phyloP scores from a whole-genome alignment of 2,888 invertebrate species.

The Lacanobia oleracea region DNA sequence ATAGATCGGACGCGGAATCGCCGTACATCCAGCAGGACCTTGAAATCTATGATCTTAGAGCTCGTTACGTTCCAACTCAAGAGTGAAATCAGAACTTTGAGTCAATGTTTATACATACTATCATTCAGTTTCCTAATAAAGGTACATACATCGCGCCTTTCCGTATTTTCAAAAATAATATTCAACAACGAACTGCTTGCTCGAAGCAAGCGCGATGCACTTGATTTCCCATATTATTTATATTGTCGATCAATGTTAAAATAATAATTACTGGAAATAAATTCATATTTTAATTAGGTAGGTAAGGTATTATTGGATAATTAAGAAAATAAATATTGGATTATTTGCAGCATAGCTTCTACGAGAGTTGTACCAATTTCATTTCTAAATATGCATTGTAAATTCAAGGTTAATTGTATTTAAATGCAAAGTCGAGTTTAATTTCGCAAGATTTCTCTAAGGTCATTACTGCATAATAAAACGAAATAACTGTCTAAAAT shows the following conservation, averaged over 20 bases:
- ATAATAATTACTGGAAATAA: neutral
- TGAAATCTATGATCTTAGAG: constrained; percentile 66
- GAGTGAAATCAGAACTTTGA: constrained; percentile 27
- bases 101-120: neutral
- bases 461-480: constrained; percentile 45
- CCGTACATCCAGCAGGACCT: constrained; percentile 68
- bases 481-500: constrained; percentile 5
- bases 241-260: neutral
- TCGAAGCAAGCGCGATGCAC: neutral
- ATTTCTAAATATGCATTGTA: constrained; percentile 57
- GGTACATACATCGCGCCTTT: neutral
- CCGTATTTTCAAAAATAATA: neutral
- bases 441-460: constrained; percentile 59
- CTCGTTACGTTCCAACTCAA: constrained; percentile 39
- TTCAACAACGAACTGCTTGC: neutral
- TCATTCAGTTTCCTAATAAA: neutral
- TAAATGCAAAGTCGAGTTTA: constrained; percentile 52
- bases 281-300: neutral
- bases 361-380: constrained; percentile 37
- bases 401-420: constrained; percentile 64
- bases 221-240: neutral
- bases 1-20: constrained; percentile 78
- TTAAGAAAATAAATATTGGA: constrained; percentile 41
- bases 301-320: neutral
- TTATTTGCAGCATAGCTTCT: constrained; percentile 44